phyloP scores from a whole-genome alignment of 2,113 vertebrate species.

The Tricholaema leucomelas region DNA sequence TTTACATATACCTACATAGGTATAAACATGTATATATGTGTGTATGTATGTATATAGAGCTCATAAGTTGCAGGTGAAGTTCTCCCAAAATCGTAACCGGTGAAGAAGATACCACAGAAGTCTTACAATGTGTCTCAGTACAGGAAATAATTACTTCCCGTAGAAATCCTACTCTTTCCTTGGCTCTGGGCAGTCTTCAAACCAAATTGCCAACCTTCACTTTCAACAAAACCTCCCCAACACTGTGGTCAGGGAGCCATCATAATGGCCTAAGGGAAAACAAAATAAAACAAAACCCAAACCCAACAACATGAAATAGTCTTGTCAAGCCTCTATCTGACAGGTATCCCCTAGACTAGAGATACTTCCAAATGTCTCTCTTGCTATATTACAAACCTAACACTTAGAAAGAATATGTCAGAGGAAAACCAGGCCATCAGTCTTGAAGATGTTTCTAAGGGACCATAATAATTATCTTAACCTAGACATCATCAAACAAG shows the following conservation, averaged over 20 bases:
- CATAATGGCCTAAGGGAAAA: neutral
- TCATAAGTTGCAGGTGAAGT: neutral
- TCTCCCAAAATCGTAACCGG: neutral
- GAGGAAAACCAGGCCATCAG: neutral
- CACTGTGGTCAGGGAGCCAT: neutral
- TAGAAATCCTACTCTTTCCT: neutral
- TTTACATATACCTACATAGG: fast-evolving
- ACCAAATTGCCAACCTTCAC: neutral
- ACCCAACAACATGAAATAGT: fast-evolving
- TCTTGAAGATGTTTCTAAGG: neutral
- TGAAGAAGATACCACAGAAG: neutral
- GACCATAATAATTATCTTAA: neutral
- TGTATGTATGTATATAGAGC: no score
- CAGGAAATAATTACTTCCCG: neutral
- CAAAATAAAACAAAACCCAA: neutral
- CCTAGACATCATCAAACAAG: neutral
- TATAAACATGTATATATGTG: neutral
- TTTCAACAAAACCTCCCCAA: neutral
- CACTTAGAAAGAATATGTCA: neutral
- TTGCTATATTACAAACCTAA: neutral
- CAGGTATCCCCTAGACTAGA: neutral
- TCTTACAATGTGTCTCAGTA: neutral
- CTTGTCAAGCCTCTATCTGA: neutral
- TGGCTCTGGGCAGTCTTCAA: neutral
- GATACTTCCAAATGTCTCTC: neutral